These are phyloP conservation scores for Carapus acus DNA, from an alignment of 2,797 vertebrate species.

Conservation along the genomic window DNA sequence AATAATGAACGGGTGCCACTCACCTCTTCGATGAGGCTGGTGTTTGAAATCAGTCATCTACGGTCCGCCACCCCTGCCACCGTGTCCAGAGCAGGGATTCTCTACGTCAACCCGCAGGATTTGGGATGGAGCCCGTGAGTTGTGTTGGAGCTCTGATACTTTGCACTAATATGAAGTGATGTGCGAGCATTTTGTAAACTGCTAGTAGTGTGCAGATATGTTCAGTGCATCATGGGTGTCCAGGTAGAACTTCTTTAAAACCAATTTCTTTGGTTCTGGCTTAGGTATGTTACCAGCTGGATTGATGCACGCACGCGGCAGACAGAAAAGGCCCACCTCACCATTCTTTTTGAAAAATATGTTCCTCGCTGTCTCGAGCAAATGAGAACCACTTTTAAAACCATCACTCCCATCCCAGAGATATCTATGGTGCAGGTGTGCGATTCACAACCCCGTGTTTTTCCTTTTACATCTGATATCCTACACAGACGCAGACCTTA, in stretches of 20 bases:
- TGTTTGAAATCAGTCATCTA: conserved; percentile 80
- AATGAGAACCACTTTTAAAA: conserved; percentile 76
- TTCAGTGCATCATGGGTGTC: too few relatives aligned
- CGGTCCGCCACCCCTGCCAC: conserved; percentile 75
- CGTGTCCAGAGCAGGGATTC: conserved; percentile 78
- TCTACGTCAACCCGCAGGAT: conserved; percentile 78
- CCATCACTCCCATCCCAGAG: conserved; percentile 76
- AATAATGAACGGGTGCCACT: conserved; percentile 77
- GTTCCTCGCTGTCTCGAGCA: conserved; percentile 77
- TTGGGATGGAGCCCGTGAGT: conserved; percentile 80
- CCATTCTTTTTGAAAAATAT: conserved; percentile 86
- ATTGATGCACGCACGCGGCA: conserved; percentile 77
- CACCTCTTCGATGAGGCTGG: conserved; percentile 74
- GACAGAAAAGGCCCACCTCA: conserved; percentile 81
- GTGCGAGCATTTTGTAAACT: too few relatives aligned
- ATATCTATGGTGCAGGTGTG: conserved; percentile 80
- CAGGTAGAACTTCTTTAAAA: too few relatives aligned
- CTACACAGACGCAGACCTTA: background rate
- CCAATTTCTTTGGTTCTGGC: conserved; percentile 18
- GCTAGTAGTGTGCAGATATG: too few relatives aligned
- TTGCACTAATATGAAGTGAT: background rate
- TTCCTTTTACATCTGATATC: background rate
- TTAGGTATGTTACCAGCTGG: conserved; percentile 82
- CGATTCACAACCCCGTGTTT: conserved; percentile 4
- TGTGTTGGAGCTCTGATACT: background rate